These are phyloP conservation scores for Dendrocincla fuliginosa DNA, from an alignment of 2,797 vertebrate species.

Conservation along the genomic window DNA sequence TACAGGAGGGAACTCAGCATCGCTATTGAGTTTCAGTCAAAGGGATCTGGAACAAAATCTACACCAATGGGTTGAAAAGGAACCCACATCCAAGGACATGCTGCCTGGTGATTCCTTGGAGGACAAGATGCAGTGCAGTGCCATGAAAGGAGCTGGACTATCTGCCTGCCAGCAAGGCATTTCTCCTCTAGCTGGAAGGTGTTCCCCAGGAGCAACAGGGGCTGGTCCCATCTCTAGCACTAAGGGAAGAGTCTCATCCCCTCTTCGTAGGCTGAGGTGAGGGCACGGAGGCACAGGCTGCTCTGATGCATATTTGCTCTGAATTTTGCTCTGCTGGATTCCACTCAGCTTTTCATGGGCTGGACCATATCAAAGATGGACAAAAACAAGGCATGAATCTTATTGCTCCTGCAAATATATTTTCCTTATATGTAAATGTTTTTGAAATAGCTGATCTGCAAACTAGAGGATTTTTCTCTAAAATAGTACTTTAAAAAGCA, in stretches of 20 bases:
- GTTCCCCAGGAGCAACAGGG: not conserved
- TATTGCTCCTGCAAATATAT: not conserved
- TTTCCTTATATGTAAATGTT: not conserved
- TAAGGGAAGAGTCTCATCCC: not conserved
- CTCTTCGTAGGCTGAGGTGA: not conserved
- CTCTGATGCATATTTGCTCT: not conserved
- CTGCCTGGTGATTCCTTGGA: not conserved
- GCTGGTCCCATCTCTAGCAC: not conserved
- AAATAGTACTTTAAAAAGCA: not conserved
- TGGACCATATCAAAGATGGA: not conserved
- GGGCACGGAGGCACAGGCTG: not conserved
- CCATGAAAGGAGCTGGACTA: rapidly evolving
- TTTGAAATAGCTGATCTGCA: not conserved
- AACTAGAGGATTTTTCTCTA: not conserved
- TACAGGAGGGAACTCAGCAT: not conserved
- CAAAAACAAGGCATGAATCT: not conserved
- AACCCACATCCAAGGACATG: not conserved
- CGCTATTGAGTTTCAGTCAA: not conserved
- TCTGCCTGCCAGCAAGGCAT: not conserved
- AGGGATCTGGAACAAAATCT: not conserved
- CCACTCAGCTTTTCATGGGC: not conserved
- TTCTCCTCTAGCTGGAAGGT: not conserved
- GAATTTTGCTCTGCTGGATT: not conserved
- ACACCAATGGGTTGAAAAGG: not conserved
- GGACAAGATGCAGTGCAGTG: not conserved